A percentile compares a stretch with the other conserved stretches of the same genome.
These are phyloP conservation scores for Macquaria ambigua DNA, from an alignment of 2,113 vertebrate genomes.

Conservation along the genomic window DNA sequence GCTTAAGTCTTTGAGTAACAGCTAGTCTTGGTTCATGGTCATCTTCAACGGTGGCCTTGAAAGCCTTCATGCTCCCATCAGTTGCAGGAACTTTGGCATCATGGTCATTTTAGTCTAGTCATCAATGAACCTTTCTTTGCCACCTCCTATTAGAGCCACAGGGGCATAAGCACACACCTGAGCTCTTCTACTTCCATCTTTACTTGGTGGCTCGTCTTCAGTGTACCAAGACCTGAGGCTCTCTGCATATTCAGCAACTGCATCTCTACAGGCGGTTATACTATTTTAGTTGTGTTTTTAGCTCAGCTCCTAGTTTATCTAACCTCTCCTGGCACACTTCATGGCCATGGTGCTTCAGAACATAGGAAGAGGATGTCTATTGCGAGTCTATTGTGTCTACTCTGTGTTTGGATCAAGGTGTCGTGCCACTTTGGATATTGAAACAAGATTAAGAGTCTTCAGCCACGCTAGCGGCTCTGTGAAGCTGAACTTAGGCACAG, in stretches of 20 bases:
- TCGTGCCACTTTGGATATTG: not conserved
- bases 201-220: not conserved
- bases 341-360: not conserved
- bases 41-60: not conserved
- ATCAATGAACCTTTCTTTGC: conserved; percentile 7
- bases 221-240: not conserved
- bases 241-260: not conserved
- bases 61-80: not conserved
- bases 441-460: not conserved
- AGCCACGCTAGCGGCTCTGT: not conserved
- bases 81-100: conserved; percentile 8
- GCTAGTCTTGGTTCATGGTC: conserved; percentile 24
- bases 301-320: conserved; percentile 1
- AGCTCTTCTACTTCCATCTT: conserved; percentile 6
- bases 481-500: not conserved
- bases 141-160: not conserved
- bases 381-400: too few species aligned
- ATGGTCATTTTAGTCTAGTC: conserved; percentile 1
- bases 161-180: not conserved
- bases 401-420: not conserved
- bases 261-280: not conserved
- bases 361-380: not conserved
- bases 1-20: not conserved
- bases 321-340: not conserved
- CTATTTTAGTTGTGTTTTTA: conserved; percentile 7